Evolutionary conservation across 2,888 invertebrate species (phyloP), one percentile per base, ranked within the genome.

Genomic region (Teinopalpus imperialis): DNA sequence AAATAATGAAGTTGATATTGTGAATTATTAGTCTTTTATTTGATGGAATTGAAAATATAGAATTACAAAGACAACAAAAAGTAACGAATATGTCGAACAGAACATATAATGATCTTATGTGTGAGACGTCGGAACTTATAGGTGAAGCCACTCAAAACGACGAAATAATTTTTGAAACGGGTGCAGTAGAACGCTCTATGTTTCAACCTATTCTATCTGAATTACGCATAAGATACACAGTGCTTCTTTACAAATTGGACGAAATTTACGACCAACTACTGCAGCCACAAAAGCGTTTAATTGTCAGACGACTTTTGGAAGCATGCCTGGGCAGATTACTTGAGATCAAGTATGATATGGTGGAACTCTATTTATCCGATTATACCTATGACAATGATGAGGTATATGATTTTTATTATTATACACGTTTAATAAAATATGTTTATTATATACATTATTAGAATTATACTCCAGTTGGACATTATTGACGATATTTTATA

Each of bases 251-350:
- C 53, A 92, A 91, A 58, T 72, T 98, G 20, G 94, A 96, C 61
- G 88, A 92, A 43, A 94, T 96, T 49, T 96, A 97, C 61, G 98
- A 98, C 63, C 97, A 97, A 83, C 90, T 97, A 60, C 89, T 97
- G 24, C 98, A 98, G 72, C 98, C 98, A 0, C 98, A 98, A 73
- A 98, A 98, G 73, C 90, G 97, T 18, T 72, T 93, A 35, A 86
- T 98, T n/a, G 90, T 98, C 0, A 90, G 91, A 51, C 90, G 93
- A 52, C 68, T 95, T 1, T 69, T 97, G 1, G 95, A 97, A 64
- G 91, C 93, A 0, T 92, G 93, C 27, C 86, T 97, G 43, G 97
- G 97, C 0, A 90, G 98, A 49, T 86, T 97, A 27, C 81, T 98
- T 18, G 98, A 98, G 74, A 80, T 98, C 3, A 97, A 97, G 69